Percentiles rank a stretch among this genome's conserved stretches.
These are phyloP conservation scores for Meleagris gallopavo DNA, from an alignment of 2,113 vertebrate species.

Conservation along the genomic window DNA sequence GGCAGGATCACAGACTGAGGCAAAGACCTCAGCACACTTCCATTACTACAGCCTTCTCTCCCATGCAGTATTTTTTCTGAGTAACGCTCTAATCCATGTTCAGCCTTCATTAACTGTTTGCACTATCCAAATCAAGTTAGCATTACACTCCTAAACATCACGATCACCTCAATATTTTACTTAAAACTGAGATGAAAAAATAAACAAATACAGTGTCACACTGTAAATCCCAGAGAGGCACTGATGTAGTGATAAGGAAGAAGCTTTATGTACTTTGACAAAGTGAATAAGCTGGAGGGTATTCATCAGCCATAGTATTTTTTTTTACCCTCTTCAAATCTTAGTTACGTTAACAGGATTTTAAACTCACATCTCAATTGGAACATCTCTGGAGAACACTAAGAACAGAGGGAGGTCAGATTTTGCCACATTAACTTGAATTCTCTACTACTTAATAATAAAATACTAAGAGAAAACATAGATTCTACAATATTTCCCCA, in stretches of 20 bases:
- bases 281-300: neutral
- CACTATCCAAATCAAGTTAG: neutral
- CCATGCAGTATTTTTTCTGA: neutral
- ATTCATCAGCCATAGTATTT: neutral
- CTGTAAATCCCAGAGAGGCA: neutral
- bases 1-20: neutral
- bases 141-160: neutral
- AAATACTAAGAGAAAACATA: neutral
- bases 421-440: neutral
- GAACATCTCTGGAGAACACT: neutral
- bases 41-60: neutral
- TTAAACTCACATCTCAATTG: constrained; percentile 11
- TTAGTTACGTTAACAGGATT: neutral
- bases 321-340: neutral
- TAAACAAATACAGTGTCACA: neutral
- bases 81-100: neutral
- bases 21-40: neutral
- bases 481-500: neutral
- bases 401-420: neutral
- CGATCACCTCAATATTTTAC: neutral
- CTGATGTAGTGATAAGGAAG: neutral
- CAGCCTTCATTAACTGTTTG: neutral
- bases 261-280: neutral
- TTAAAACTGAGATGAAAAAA: neutral
- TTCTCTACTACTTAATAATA: neutral